A percentile compares a stretch with the other conserved stretches of the same genome.
Evolutionary conservation across 2,113 vertebrate species (phyloP).

Genomic region (Anser brachyrhynchus): DNA sequence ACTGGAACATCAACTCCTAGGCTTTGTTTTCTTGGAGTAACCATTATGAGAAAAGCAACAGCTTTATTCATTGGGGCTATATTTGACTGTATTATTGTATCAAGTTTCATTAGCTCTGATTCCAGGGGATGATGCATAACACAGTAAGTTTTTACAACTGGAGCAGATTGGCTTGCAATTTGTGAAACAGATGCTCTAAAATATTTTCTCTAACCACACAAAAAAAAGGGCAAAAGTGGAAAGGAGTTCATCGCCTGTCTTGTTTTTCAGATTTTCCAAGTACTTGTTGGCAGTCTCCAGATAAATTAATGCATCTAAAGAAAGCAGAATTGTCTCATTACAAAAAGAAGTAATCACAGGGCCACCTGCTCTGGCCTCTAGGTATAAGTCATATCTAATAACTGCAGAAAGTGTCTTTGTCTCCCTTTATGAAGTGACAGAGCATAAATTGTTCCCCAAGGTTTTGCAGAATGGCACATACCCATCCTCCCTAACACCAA

Average conservation of each 20-base stretch:
- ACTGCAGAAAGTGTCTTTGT: not conserved
- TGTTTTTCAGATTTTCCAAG: constrained; percentile 12
- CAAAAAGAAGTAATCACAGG: not conserved
- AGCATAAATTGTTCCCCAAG: not conserved
- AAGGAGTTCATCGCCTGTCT: not conserved
- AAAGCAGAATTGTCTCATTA: not conserved
- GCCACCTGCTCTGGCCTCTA: not conserved
- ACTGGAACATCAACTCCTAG: not conserved
- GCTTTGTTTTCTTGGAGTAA: not conserved
- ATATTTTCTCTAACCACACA: constrained; percentile 1
- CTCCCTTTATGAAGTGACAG: not conserved
- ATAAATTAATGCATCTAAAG: not conserved
- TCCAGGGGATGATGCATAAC: constrained; percentile 2
- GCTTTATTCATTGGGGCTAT: not conserved
- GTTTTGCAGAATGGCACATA: rapidly evolving
- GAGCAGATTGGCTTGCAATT: constrained; percentile 14
- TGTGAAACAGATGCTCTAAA: constrained; percentile 30
- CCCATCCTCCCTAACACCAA: not conserved
- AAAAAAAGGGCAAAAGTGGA: not conserved
- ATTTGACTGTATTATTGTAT: constrained; percentile 37
- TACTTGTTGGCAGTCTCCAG: not conserved
- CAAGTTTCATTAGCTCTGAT: constrained; percentile 27
- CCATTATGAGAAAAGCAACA: not conserved
- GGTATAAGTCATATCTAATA: not conserved
- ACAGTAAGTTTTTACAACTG: constrained; percentile 44